Conservation (phyloP, 2,888 invertebrate species). For the Cheiracanthium punctorium region DNA sequence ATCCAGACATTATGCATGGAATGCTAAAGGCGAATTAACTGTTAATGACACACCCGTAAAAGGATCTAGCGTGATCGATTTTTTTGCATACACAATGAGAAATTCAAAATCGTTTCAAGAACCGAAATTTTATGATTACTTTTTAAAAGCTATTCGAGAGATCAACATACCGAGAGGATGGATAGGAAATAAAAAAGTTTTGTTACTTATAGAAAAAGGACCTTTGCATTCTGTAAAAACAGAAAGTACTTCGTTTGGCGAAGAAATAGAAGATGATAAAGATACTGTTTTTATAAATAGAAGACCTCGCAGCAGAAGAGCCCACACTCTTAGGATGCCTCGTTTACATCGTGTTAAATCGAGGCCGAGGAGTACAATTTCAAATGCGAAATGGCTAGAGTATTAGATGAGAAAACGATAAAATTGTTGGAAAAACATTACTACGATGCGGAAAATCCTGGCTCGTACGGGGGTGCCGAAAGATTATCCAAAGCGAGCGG, state of each 20-base stretch:
- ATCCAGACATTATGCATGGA: neutral
- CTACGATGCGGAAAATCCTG: neutral
- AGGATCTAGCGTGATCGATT: no score
- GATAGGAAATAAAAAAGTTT: neutral
- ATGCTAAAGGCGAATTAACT: neutral
- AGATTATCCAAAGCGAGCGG: neutral
- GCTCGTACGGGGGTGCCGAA: conserved; percentile 1
- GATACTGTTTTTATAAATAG: no score
- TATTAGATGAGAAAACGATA: neutral
- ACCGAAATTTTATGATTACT: neutral
- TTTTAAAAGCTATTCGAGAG: neutral
- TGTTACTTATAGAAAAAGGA: no score
- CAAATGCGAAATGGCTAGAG: no score
- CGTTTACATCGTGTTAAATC: no score
- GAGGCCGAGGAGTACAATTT: no score
- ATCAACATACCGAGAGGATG: neutral
- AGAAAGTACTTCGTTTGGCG: no score
- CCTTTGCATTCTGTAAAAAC: neutral
- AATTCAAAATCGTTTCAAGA: neutral
- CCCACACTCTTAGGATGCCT: no score
- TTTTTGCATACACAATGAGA: neutral
- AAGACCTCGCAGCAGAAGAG: no score
- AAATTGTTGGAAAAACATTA: neutral
- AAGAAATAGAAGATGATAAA: no score
- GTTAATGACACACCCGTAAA: neutral